Base-by-base conservation (phyloP, 2,888 invertebrate species). In the Brenthis ino region DNA sequence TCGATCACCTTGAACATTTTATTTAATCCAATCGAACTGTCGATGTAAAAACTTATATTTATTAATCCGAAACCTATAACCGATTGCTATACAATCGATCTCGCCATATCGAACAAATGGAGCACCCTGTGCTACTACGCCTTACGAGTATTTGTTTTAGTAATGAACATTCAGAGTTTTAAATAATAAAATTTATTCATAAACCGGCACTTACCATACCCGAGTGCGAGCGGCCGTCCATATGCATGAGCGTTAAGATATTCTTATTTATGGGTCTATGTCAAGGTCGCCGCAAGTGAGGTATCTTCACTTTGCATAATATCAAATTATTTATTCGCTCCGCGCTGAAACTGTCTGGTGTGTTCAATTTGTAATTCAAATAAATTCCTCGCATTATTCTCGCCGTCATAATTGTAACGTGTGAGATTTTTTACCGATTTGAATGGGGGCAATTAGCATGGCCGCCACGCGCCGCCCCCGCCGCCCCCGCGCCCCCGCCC, bases 121-220 rank as follows among this genome's bases (percentile, higher is more conserved):
- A 87, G 77, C 91, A 92, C 79, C 91, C 92, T 93, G 90, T 91
- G 86, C 83, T 90, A 91, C 92, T 91, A 91, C 89, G 87, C 78
- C 82, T 81, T 87, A 89, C 91, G 89, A 87, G 87, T 92, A 91
- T 93, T 93, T 92, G 92, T 93, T 93, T 93, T 93, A 92, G 93
- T 93, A 93, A 93, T 92, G 91, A 92, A 93, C 92, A 89, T 91
- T 88, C 89, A 85, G 86, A 88, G 89, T 92, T 91, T 93, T 91
- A 92, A 92, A 91, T 91, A 91, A 91, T 91, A 92, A 91, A 92
- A 91, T 91, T 84, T 91, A 93, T 93, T 92, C 93, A 93, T 91
- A 93, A 91, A 88, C 87, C 87, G 85, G 87, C 88, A 90, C 92
- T 91, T 91, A 90, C 90, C 91, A 91, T 91, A 91, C 90, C 88